phyloP scores from a whole-genome alignment of 1,140 invertebrate species.

The Matsumurasca onukii region DNA sequence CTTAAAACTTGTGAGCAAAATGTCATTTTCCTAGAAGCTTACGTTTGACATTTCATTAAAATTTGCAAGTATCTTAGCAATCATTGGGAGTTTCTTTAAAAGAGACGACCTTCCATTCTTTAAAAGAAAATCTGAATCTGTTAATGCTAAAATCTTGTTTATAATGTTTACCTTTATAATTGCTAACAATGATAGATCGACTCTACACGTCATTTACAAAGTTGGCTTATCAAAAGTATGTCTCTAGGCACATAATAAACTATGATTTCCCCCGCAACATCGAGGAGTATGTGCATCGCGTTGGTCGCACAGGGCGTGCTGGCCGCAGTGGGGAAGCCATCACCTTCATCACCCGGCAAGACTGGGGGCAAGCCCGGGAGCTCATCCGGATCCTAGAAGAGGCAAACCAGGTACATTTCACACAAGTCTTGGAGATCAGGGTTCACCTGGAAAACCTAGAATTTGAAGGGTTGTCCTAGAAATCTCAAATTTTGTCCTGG shows the following conservation, averaged over 20 bases:
- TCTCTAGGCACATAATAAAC: constrained; percentile 68
- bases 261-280: constrained; percentile 88
- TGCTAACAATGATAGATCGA: no score
- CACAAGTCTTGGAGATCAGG: background rate
- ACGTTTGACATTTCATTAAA: no score
- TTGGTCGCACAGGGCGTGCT: constrained; percentile 83
- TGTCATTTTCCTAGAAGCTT: no score
- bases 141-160: no score
- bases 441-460: background rate
- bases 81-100: no score
- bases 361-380: constrained; percentile 72
- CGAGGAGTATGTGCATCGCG: constrained; percentile 91
- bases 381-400: constrained; percentile 67
- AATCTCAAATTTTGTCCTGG: background rate
- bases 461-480: background rate
- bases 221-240: background rate
- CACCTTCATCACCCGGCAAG: constrained; percentile 81
- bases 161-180: no score
- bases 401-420: constrained; percentile 58
- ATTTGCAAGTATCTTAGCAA: no score
- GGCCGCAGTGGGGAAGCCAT: constrained; percentile 84
- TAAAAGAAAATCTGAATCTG: no score
- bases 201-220: no score
- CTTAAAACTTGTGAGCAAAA: no score
- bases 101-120: no score